These are phyloP conservation scores for human DNA, from an alignment of 2,113 vertebrate species.

Conservation along the genomic window GRCh38 chr2:105520501-105521000, in stretches of 20 bases:
- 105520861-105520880: neutral
- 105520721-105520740: neutral
- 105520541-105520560: neutral
- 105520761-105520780: neutral
- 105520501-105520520: rapidly evolving
- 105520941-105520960: neutral
- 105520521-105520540: rapidly evolving
- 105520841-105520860: neutral
- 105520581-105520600: neutral
- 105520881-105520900: neutral
- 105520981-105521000: neutral
- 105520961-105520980: neutral
- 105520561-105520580: no score
- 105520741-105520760: neutral
- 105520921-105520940: neutral
- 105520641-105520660: neutral
- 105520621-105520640: no score
- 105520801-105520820: neutral
- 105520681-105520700: neutral
- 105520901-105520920: slow-evolving; percentile 27
- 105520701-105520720: neutral
- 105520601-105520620: rapidly evolving
- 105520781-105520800: neutral
- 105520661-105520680: neutral
- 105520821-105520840: neutral